Evolutionary conservation across 2,888 invertebrate genomes (phyloP).

Genomic region (Euspilapteryx auroguttella): DNA sequence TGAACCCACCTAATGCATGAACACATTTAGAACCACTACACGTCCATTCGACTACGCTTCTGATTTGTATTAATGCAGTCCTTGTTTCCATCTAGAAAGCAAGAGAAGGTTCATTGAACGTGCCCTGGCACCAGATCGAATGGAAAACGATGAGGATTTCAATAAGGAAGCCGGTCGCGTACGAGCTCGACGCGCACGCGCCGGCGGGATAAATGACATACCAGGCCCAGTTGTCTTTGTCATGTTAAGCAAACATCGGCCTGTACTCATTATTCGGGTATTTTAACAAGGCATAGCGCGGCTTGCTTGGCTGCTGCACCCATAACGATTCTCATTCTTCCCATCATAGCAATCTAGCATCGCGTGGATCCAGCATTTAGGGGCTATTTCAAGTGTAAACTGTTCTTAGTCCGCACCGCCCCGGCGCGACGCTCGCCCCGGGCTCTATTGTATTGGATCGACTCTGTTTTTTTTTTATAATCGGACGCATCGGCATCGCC

Average conservation of each 20-base stretch:
- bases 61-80: not conserved
- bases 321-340: not conserved
- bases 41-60: too few species aligned
- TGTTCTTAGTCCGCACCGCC: constrained; percentile 11
- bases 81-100: constrained; percentile 6
- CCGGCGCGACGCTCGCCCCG: constrained; percentile 16
- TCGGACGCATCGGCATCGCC: constrained; percentile 22
- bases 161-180: constrained; percentile 16
- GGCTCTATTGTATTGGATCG: constrained; percentile 31
- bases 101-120: constrained; percentile 20
- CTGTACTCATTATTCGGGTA: constrained; percentile 41
- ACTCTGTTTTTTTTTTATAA: constrained; percentile 27
- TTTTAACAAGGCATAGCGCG: constrained; percentile 41
- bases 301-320: constrained; percentile 4
- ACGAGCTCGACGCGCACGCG: not conserved
- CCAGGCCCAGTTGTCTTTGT: constrained; percentile 34
- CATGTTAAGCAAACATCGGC: constrained; percentile 48
- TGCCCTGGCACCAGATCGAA: constrained; percentile 41
- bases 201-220: constrained; percentile 32
- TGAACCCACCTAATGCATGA: too few species aligned
- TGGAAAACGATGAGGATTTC: constrained; percentile 28
- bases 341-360: not conserved
- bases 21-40: too few species aligned
- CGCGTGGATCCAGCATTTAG: constrained; percentile 2
- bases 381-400: constrained; percentile 3